phyloP scores from a whole-genome alignment of 2,113 vertebrate genomes.

The Oreochromis tanganicae region DNA sequence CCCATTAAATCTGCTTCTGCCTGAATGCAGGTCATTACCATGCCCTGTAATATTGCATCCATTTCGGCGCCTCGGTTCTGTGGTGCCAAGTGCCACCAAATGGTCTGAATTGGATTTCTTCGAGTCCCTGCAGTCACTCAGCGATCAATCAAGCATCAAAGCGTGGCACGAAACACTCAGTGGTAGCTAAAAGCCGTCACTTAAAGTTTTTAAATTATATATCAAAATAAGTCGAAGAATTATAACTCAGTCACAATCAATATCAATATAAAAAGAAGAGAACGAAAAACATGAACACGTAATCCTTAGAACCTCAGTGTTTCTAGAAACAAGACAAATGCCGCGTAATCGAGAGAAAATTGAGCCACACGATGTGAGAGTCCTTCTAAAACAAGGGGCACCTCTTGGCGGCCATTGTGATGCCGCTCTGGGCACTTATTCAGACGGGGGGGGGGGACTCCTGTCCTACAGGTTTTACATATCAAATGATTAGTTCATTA shows the following conservation, averaged over 20 bases:
- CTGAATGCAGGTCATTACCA: not conserved
- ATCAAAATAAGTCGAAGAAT: not conserved
- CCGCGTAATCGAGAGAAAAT: no score
- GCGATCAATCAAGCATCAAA: not conserved
- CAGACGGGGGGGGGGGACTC: no score
- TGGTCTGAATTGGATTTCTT: not conserved
- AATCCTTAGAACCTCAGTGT: no score
- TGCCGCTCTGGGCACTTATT: no score
- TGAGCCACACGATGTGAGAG: no score
- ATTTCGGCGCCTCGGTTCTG: not conserved
- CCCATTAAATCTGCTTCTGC: not conserved
- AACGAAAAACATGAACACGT: no score
- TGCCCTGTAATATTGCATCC: not conserved
- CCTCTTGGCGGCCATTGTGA: no score
- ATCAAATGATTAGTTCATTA: no score
- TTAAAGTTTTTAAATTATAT: not conserved
- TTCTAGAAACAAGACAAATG: no score
- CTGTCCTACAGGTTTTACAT: no score
- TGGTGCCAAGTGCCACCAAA: not conserved
- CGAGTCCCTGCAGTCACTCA: not conserved
- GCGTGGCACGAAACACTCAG: fast-evolving
- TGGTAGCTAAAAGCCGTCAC: not conserved
- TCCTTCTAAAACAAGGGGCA: no score
- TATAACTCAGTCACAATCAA: not conserved
- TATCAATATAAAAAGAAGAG: not conserved